phyloP scores from a whole-genome alignment of 2,797 vertebrate species.

The Megalops cyprinoides region DNA sequence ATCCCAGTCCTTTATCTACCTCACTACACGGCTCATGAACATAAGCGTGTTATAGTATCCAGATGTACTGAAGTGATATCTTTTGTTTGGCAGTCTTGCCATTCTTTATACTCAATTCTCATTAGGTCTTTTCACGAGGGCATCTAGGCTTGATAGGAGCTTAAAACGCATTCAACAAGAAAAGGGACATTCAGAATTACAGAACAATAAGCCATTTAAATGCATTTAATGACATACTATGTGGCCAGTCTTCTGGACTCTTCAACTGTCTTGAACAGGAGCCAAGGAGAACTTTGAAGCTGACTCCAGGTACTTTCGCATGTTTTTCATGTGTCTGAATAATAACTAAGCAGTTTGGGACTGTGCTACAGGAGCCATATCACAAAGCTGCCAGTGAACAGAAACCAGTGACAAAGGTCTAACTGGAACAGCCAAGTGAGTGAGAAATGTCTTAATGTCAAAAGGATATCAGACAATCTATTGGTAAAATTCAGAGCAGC shows the following conservation, averaged over 20 bases:
- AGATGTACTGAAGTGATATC: neutral
- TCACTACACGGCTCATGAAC: conserved; percentile 14
- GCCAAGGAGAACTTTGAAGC: neutral
- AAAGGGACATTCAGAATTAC: no score
- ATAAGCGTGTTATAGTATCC: conserved; percentile 26
- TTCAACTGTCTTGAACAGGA: neutral
- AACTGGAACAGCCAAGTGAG: neutral
- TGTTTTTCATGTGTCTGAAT: neutral
- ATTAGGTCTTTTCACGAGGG: neutral
- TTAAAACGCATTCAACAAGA: neutral
- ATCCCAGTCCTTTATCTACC: conserved; percentile 32
- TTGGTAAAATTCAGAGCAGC: neutral
- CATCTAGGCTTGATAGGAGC: neutral
- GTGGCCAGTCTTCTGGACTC: neutral
- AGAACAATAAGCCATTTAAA: no score
- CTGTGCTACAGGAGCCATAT: neutral
- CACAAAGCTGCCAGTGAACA: neutral
- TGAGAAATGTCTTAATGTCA: neutral
- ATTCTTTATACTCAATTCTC: neutral
- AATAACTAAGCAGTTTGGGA: neutral
- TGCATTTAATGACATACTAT: no score
- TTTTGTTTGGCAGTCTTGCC: neutral
- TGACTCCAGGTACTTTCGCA: neutral
- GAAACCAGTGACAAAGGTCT: neutral
- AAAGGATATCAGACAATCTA: neutral